Conservation (phyloP, 2,797 vertebrate species). For the Hippopotamyrus pictus region DNA sequence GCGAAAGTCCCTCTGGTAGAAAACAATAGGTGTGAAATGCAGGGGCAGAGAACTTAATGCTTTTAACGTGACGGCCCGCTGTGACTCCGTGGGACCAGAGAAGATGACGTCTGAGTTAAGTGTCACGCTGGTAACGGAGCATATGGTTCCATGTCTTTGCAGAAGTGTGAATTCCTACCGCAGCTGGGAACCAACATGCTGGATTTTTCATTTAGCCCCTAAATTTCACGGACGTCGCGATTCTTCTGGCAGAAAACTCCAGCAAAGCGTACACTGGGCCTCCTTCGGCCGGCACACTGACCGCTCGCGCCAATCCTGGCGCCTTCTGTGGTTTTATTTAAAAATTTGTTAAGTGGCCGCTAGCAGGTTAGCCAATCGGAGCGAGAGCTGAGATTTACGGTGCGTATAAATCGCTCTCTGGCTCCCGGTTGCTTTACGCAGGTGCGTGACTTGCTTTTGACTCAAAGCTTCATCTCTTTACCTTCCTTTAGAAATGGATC, state of each 20-base stretch:
- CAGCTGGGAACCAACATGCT: neutral
- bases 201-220: neutral
- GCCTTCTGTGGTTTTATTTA: slow-evolving; percentile 48
- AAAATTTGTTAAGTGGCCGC: slow-evolving; percentile 52
- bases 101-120: slow-evolving; percentile 28
- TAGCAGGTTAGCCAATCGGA: neutral
- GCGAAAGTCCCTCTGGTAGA: slow-evolving; percentile 18
- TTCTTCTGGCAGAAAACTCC: neutral
- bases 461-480: slow-evolving; percentile 30
- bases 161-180: slow-evolving; percentile 33
- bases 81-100: slow-evolving; percentile 21
- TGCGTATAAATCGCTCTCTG: slow-evolving; percentile 51
- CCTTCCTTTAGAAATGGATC: slow-evolving; percentile 33
- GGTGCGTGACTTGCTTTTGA: slow-evolving; percentile 43
- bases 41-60: slow-evolving; percentile 24
- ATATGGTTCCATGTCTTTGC: slow-evolving; percentile 26
- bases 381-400: slow-evolving; percentile 43
- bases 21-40: neutral
- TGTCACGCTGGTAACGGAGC: slow-evolving; percentile 30
- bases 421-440: slow-evolving; percentile 51
- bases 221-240: neutral
- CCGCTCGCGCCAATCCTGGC: neutral
- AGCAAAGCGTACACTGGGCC: neutral
- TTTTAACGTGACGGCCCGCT: slow-evolving; percentile 26
- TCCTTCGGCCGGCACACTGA: neutral